phyloP scores from a whole-genome alignment of 1,140 invertebrate species.

The Anastrepha obliqua region DNA sequence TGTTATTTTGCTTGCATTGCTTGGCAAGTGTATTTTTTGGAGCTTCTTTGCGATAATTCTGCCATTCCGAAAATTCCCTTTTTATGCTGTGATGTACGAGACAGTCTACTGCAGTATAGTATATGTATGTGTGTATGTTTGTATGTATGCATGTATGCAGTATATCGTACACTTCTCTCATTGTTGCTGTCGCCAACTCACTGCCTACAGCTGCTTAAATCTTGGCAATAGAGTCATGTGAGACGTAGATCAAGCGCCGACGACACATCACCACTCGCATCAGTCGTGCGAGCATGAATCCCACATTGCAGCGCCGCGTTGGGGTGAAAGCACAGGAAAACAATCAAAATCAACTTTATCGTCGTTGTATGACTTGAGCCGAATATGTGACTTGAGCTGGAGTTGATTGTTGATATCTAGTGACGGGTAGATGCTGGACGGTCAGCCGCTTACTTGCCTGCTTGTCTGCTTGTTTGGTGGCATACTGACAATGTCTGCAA shows the following conservation, averaged over 20 bases:
- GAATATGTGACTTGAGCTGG: neutral
- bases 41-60: conserved; percentile 9
- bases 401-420: neutral
- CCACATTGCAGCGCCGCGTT: neutral
- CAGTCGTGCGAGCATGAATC: neutral
- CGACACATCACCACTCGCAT: neutral
- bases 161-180: neutral
- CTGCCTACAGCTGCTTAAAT: neutral
- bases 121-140: neutral
- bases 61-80: neutral
- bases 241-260: neutral
- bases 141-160: neutral
- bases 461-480: neutral
- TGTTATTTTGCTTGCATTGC: too few relatives aligned
- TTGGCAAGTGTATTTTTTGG: neutral
- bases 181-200: neutral
- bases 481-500: conserved; percentile 22
- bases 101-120: neutral
- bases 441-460: neutral
- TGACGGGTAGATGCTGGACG: neutral
- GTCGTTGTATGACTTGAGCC: neutral
- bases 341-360: conserved; percentile 41
- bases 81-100: neutral
- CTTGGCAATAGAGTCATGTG: conserved; percentile 2
- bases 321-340: conserved; percentile 32